Evolutionary conservation across 2,888 invertebrate species (phyloP).

Genomic region (Labia minor): DNA sequence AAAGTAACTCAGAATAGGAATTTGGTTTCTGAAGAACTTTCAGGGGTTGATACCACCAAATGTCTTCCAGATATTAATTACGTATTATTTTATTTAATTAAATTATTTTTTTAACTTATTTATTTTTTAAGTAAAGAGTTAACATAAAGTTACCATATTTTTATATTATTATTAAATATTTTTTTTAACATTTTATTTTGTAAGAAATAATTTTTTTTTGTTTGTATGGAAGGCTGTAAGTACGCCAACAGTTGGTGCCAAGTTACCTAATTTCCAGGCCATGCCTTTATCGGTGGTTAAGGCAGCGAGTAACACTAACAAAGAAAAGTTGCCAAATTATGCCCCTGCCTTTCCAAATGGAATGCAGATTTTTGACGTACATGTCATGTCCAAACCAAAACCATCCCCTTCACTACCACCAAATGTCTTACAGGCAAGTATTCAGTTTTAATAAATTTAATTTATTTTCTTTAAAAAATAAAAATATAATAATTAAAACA

Average conservation of each 20-base stretch:
- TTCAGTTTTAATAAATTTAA: background rate
- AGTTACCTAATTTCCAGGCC: conserved; percentile 44
- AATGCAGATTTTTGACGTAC: background rate
- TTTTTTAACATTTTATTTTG: too few relatives aligned
- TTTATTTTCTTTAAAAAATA: too few relatives aligned
- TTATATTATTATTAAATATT: too few relatives aligned
- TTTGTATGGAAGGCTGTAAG: background rate
- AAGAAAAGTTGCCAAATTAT: background rate
- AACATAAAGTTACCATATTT: too few relatives aligned
- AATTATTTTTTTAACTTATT: too few relatives aligned
- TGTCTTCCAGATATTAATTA: too few relatives aligned
- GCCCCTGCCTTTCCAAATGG: background rate
- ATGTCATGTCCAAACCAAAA: background rate
- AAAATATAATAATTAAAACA: conserved; percentile 13
- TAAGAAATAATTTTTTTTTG: too few relatives aligned
- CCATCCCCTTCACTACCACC: background rate
- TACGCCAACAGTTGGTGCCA: conserved; percentile 27
- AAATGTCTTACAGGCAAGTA: background rate
- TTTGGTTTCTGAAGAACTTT: too few relatives aligned
- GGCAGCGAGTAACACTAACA: conserved; percentile 25
- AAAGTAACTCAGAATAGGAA: too few relatives aligned
- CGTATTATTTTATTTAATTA: too few relatives aligned
- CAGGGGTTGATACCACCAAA: too few relatives aligned
- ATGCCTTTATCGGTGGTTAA: conserved; percentile 47
- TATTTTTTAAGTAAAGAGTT: too few relatives aligned